Evolutionary conservation across 2,888 invertebrate species (phyloP).

Genomic region (Lissocephala sabroskyi): DNA sequence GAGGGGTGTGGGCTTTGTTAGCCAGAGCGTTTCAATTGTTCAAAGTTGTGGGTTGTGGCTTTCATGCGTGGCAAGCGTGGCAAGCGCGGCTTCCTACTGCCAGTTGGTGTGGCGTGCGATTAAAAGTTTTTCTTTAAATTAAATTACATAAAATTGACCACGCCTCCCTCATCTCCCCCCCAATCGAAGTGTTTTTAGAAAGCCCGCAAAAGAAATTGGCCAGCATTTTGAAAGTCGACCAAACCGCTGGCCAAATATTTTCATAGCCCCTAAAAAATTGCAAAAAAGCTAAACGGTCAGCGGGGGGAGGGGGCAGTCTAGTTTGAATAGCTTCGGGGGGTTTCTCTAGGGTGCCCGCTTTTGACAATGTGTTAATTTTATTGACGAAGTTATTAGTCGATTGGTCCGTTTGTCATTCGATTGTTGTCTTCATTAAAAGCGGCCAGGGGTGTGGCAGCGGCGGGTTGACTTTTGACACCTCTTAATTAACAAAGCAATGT

Average conservation of each 20-base stretch:
- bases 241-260: not conserved
- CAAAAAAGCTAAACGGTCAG: no score
- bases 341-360: no score
- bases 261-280: slow-evolving; percentile 24
- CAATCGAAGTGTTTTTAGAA: slow-evolving; percentile 28
- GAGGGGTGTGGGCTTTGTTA: slow-evolving; percentile 12
- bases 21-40: slow-evolving; percentile 34
- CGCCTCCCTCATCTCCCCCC: not conserved
- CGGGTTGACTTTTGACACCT: slow-evolving; percentile 48
- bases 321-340: slow-evolving; percentile 16
- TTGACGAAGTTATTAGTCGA: no score
- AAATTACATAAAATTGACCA: slow-evolving; percentile 45
- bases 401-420: no score
- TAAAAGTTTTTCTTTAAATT: slow-evolving; percentile 16
- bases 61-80: slow-evolving; percentile 49
- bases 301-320: not conserved
- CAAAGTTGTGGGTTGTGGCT: slow-evolving; percentile 41
- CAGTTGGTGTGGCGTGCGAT: no score
- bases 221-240: no score
- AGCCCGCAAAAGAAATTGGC: slow-evolving; percentile 20
- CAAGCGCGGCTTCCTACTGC: slow-evolving; percentile 53
- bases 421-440: no score
- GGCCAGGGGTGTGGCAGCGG: no score
- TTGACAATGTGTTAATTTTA: no score
- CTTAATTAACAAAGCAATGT: slow-evolving; percentile 13